A percentile compares a stretch with the other conserved stretches of the same genome.
These are phyloP conservation scores for Oplegnathus fasciatus DNA, from an alignment of 2,113 vertebrate genomes.

Conservation along the genomic window DNA sequence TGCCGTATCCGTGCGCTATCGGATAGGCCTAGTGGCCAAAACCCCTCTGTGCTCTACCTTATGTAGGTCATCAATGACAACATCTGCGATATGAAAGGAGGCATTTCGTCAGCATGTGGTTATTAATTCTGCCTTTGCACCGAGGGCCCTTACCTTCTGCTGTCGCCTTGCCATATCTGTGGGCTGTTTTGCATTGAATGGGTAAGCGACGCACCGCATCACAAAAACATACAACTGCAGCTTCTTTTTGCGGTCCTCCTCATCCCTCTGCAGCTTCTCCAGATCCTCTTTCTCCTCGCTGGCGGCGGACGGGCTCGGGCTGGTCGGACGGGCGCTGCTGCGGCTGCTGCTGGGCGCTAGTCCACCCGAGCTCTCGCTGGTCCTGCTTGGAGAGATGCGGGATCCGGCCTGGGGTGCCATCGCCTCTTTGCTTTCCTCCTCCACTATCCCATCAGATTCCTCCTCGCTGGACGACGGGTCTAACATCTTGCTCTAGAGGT, in stretches of 20 bases:
- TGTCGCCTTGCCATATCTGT: slow-evolving; percentile 98
- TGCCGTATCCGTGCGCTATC: slow-evolving; percentile 39
- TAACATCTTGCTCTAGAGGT: slow-evolving; percentile 86
- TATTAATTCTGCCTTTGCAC: slow-evolving; percentile 59
- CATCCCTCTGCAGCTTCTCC: slow-evolving; percentile 95
- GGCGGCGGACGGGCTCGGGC: slow-evolving; percentile 92
- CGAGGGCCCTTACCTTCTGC: slow-evolving; percentile 91
- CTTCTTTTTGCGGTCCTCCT: slow-evolving; percentile 96
- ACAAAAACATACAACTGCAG: slow-evolving; percentile 99
- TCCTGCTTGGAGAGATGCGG: slow-evolving; percentile 92
- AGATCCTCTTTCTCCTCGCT: slow-evolving; percentile 97
- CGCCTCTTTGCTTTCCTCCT: slow-evolving; percentile 93
- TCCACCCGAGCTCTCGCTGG: slow-evolving; percentile 90
- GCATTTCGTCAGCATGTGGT: slow-evolving; percentile 70
- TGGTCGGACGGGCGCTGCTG: slow-evolving; percentile 88
- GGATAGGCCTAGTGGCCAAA: slow-evolving; percentile 59
- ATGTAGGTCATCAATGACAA: slow-evolving; percentile 84
- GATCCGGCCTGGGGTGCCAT: slow-evolving; percentile 89
- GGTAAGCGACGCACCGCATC: slow-evolving; percentile 96
- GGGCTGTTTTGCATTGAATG: slow-evolving; percentile 98
- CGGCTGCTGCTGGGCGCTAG: slow-evolving; percentile 87
- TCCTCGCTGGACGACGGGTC: slow-evolving; percentile 97
- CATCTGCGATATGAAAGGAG: slow-evolving; percentile 73
- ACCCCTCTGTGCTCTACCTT: slow-evolving; percentile 54
- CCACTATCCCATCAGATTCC: slow-evolving; percentile 95